Base-by-base conservation (phyloP, 2,113 vertebrate genomes). In the Apeltes quadracus region DNA sequence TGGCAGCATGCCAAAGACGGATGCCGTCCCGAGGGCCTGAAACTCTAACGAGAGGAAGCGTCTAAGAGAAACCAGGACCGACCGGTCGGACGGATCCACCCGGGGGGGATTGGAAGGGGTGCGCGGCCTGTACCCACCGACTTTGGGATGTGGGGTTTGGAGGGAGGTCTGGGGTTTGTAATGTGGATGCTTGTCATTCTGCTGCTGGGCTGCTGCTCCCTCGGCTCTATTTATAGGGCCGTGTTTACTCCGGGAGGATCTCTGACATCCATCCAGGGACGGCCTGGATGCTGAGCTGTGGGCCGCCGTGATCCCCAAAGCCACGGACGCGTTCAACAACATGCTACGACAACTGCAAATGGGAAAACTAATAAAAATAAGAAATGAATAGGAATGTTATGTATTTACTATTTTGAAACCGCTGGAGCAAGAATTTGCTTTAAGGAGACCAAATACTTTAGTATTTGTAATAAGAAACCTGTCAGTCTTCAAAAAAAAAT, bases 201-300 rank as follows among this genome's bases (percentile, higher is more conserved):
- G 76, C 69, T 64, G 78, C 36, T 43, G 78, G 82, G 71, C 66
- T 43, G 69, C 59, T 69, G 65, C 82, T 83, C 79, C 76, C 72
- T 29, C 61, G 34, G 67, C 78, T 87, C 88, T 92, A 92, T 91
- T 90, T 92, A 90, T 92, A 92, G 91, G 63, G 44, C 23, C 1
- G 61, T 84, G 84, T 92, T 92, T 92, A 90, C 87, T 61, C 79
- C 68, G 11, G 3, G 51, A 61, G 73, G 58, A 72, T 81, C 76
- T 84, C 41, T 29, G 36, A 79, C 75, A 76, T 81, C 48, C 62
- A 75, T 64, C 72, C 22, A 29, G 13, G 44, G 82, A 82, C 46
- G 55, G 18, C 63, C 62, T 71, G 59, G 64, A 83, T 62, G 34
- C 72, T 57, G 56, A 41, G 15, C 39, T 67, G 72, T 46, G 54